These are phyloP conservation scores for Allolobophora icterica DNA, from an alignment of 2,888 invertebrate species.

Conservation along the genomic window DNA sequence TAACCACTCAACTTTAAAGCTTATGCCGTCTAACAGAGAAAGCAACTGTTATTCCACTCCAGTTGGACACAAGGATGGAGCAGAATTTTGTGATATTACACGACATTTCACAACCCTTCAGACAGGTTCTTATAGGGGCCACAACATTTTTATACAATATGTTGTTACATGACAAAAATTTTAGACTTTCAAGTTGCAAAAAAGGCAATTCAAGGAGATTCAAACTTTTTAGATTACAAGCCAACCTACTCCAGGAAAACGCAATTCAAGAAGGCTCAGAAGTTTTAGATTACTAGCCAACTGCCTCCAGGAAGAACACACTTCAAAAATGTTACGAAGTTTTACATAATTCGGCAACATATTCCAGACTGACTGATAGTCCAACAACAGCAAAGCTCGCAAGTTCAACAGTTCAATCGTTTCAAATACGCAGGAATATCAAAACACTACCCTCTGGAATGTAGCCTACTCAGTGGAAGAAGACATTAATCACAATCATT, in stretches of 20 bases:
- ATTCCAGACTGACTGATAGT: background rate
- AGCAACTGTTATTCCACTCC: background rate
- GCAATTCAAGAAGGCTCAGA: background rate
- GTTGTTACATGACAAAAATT: background rate
- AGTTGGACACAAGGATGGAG: background rate
- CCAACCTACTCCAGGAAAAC: background rate
- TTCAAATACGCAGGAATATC: background rate
- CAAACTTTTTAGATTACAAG: background rate
- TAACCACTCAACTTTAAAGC: background rate
- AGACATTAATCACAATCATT: background rate
- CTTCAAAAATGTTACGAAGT: background rate
- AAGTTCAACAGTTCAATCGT: background rate
- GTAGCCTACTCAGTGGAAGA: background rate
- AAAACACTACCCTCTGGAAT: background rate
- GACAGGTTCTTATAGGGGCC: background rate
- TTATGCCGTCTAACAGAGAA: background rate
- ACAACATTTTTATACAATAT: background rate
- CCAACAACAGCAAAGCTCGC: background rate
- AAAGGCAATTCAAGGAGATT: background rate
- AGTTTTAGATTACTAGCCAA: background rate
- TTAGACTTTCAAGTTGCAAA: background rate
- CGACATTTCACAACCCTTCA: background rate
- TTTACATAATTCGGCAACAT: background rate
- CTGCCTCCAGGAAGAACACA: background rate
- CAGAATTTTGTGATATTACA: background rate